A percentile compares a stretch with the other conserved stretches of the same genome.
phyloP scores from a whole-genome alignment of 2,888 invertebrate genomes.

The Drosophila anceps region DNA sequence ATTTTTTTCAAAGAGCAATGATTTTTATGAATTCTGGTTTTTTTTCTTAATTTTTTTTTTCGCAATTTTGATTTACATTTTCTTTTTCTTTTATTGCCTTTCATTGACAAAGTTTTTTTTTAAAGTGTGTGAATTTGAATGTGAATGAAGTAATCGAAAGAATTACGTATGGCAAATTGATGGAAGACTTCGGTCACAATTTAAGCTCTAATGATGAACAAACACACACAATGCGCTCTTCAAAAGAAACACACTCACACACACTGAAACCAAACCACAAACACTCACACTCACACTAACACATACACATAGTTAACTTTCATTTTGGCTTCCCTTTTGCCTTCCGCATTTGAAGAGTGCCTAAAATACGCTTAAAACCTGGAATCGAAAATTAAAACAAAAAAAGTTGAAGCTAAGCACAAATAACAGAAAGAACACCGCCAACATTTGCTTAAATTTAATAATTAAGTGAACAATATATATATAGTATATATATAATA shows the following conservation, averaged over 20 bases:
- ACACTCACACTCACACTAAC: not conserved
- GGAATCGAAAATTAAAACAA: constrained; percentile 15
- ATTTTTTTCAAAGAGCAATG: not conserved
- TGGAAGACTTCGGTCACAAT: not conserved
- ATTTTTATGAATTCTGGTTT: not conserved
- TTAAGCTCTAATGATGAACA: not conserved
- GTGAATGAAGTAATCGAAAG: not conserved
- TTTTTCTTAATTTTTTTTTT: not conserved
- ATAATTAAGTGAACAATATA: constrained; percentile 5
- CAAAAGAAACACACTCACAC: constrained; percentile 16
- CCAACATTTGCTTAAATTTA: constrained; percentile 4
- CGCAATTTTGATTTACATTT: not conserved
- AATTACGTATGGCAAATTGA: not conserved
- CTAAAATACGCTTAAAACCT: constrained; percentile 51
- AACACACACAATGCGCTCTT: constrained; percentile 25
- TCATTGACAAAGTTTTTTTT: not conserved
- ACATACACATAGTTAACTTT: not conserved
- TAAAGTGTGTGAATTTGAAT: not conserved
- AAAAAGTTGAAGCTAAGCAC: constrained; percentile 23
- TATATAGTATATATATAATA: not conserved
- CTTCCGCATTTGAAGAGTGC: constrained; percentile 56
- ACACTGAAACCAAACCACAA: not conserved
- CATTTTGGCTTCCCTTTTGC: constrained; percentile 43
- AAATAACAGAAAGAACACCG: constrained; percentile 37
- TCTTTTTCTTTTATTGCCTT: not conserved